phyloP scores from a whole-genome alignment of 2,113 vertebrate species.

The Bagarius yarrelli region DNA sequence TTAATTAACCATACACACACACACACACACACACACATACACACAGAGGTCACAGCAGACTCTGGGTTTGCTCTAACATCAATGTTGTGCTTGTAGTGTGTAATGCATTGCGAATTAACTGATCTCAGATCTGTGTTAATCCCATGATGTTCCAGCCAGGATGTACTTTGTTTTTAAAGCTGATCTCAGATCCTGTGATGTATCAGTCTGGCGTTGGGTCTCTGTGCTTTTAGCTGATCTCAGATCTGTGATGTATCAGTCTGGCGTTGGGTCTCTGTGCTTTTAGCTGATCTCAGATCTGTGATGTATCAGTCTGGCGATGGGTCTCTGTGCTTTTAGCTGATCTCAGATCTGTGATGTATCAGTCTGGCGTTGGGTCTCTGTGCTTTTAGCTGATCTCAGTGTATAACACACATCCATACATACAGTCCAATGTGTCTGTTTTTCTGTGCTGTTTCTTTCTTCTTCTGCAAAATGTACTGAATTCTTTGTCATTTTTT shows the following conservation, averaged over 20 bases:
- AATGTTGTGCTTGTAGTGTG: constrained; percentile 1
- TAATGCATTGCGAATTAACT: background rate
- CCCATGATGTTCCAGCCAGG: too few relatives aligned
- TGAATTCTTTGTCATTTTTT: background rate
- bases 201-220: background rate
- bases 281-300: background rate
- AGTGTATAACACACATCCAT: background rate
- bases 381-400: background rate
- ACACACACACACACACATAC: background rate
- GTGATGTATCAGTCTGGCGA: background rate
- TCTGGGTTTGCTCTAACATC: background rate
- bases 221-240: background rate
- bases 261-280: background rate
- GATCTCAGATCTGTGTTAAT: constrained; percentile 33
- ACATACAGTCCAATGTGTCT: background rate
- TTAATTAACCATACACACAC: background rate
- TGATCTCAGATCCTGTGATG: constrained; percentile 1
- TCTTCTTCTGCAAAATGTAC: constrained; percentile 6
- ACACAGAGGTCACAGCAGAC: constrained; percentile 10
- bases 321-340: background rate
- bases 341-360: constrained; percentile 2
- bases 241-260: background rate
- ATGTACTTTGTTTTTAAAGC: too few relatives aligned
- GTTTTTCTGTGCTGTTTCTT: background rate
- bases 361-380: background rate